A percentile compares a stretch with the other conserved stretches of the same genome.
Conservation (phyloP, 2,113 vertebrate species). For the Leuciscus idus region DNA sequence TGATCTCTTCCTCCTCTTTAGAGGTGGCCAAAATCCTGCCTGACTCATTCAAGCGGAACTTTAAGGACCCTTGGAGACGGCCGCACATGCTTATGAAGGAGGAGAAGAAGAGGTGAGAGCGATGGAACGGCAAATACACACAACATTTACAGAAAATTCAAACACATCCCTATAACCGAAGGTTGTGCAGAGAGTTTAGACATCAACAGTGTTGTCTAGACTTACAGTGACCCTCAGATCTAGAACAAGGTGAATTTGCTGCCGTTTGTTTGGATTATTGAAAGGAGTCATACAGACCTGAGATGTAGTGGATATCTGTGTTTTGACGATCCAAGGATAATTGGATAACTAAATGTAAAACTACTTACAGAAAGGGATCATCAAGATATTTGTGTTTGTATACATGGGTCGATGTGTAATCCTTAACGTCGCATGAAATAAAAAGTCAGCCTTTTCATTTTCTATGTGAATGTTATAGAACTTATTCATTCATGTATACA, state of each 20-base stretch:
- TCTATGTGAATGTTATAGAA: no score
- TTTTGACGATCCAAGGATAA: constrained; percentile 58
- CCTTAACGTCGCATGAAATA: no score
- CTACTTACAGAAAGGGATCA: no score
- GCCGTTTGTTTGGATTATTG: neutral
- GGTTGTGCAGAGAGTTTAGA: neutral
- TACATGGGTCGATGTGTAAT: no score
- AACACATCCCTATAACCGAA: neutral
- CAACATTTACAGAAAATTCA: neutral
- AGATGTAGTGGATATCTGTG: constrained; percentile 62
- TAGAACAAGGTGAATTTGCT: neutral
- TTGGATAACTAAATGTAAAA: no score
- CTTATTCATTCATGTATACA: no score
- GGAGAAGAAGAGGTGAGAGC: constrained; percentile 76
- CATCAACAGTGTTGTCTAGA: constrained; percentile 6
- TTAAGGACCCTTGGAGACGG: constrained; percentile 83
- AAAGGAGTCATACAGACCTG: neutral
- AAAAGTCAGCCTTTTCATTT: no score
- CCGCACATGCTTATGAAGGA: constrained; percentile 76
- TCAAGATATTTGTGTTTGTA: no score
- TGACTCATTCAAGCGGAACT: constrained; percentile 80
- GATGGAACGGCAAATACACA: neutral
- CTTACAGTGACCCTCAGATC: neutral
- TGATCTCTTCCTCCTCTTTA: constrained; percentile 57
- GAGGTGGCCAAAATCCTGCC: constrained; percentile 86